A percentile compares a stretch with the other conserved stretches of the same genome.
phyloP scores from a whole-genome alignment of 2,888 invertebrate genomes.

The Troides helena region DNA sequence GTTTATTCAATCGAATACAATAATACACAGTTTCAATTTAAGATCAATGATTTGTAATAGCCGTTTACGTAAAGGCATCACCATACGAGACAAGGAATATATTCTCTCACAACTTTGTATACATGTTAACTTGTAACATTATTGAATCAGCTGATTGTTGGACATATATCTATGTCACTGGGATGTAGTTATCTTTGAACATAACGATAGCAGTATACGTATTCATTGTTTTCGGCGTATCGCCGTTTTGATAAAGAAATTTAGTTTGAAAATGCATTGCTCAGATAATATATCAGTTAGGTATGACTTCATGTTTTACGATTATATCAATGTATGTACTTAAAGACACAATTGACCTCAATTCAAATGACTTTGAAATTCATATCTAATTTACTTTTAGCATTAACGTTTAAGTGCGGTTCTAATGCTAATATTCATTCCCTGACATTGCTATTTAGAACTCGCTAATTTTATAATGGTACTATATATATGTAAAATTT shows the following conservation, averaged over 20 bases:
- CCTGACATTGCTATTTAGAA: neutral
- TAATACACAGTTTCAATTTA: no score
- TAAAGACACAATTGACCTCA: neutral
- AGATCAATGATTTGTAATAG: no score
- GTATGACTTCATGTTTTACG: slow-evolving; percentile 27
- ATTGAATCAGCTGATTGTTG: slow-evolving; percentile 26
- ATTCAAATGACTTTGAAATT: neutral
- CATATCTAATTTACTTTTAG: neutral
- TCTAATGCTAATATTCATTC: neutral
- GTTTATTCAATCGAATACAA: no score
- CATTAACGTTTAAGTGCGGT: neutral
- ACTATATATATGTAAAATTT: neutral
- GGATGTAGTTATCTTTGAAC: slow-evolving; percentile 20
- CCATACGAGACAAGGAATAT: no score
- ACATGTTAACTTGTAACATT: slow-evolving; percentile 5
- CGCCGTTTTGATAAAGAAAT: slow-evolving; percentile 28
- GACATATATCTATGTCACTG: slow-evolving; percentile 21
- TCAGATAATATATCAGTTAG: slow-evolving; percentile 25
- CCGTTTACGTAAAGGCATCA: no score
- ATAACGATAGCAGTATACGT: slow-evolving; percentile 21
- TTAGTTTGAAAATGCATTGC: slow-evolving; percentile 31
- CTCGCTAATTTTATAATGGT: neutral
- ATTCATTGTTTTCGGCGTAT: slow-evolving; percentile 30
- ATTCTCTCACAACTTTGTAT: no score
- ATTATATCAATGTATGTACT: slow-evolving; percentile 11